A percentile compares a stretch with the other conserved stretches of the same genome.
These are phyloP conservation scores for Cairina moschata DNA, from an alignment of 2,113 vertebrate genomes.

Conservation along the genomic window DNA sequence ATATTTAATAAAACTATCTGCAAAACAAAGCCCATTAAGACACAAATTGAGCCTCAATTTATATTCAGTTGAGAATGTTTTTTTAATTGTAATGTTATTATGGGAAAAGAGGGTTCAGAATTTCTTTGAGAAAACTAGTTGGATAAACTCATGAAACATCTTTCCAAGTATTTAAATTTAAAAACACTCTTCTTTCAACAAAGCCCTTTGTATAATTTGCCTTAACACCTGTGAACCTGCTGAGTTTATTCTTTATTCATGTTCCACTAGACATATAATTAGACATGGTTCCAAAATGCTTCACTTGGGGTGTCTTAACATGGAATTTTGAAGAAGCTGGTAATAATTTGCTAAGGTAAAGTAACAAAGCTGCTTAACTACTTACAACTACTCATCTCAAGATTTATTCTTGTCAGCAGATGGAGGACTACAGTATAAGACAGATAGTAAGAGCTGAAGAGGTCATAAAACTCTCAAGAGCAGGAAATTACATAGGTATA, in stretches of 20 bases:
- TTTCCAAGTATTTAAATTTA: background rate
- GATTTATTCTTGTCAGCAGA: slow-evolving; percentile 38
- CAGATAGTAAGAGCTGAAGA: background rate
- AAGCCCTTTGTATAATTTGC: background rate
- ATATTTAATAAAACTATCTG: too few species aligned
- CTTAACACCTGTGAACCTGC: background rate
- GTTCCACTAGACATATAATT: background rate
- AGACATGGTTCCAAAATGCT: background rate
- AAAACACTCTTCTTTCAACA: background rate
- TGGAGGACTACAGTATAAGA: slow-evolving; percentile 33
- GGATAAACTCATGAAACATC: background rate
- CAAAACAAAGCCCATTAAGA: too few species aligned
- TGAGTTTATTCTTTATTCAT: background rate
- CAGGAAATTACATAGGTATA: slow-evolving; percentile 55
- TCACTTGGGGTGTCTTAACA: slow-evolving; percentile 25
- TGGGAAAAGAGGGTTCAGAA: background rate
- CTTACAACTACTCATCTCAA: background rate
- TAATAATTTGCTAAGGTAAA: background rate
- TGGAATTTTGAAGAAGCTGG: background rate
- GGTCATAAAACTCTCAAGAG: slow-evolving; percentile 56
- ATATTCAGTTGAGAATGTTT: background rate
- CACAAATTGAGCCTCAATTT: too few species aligned
- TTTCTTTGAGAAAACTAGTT: background rate
- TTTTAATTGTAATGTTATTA: background rate
- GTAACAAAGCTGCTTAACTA: background rate